A percentile compares a stretch with the other conserved stretches of the same genome.
Conservation (phyloP, 2,888 invertebrate genomes). For the Stenolophus ochropezus region DNA sequence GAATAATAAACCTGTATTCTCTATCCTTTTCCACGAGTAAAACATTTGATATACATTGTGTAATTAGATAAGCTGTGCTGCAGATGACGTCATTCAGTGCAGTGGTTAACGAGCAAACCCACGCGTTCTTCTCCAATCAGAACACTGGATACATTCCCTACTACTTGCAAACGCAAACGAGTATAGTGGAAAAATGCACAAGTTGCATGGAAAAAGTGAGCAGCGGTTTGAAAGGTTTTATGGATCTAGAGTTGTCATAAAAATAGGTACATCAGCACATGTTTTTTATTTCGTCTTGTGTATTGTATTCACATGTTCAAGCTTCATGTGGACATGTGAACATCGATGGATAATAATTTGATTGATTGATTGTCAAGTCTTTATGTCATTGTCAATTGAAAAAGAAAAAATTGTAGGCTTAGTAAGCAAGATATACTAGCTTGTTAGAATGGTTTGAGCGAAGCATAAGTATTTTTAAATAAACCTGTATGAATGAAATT, state of each 20-base stretch:
- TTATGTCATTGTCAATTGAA: background rate
- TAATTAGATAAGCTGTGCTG: conserved; percentile 45
- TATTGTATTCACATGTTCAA: background rate
- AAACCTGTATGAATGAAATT: too few species aligned
- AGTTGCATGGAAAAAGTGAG: background rate
- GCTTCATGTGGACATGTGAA: background rate
- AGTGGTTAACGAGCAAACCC: conserved; percentile 21
- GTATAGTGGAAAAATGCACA: background rate
- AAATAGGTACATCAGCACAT: background rate
- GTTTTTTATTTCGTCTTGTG: background rate
- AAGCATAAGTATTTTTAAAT: too few species aligned
- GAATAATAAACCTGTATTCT: background rate
- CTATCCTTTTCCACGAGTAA: background rate
- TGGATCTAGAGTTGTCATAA: background rate
- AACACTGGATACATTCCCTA: background rate
- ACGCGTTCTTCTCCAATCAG: conserved; percentile 24
- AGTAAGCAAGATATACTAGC: too few species aligned
- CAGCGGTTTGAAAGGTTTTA: background rate
- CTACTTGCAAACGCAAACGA: background rate
- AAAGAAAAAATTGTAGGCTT: background rate
- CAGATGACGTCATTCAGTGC: background rate
- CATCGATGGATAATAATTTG: background rate
- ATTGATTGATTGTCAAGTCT: background rate
- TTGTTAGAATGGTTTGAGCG: too few species aligned
- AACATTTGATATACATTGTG: conserved; percentile 53